phyloP scores from a whole-genome alignment of 2,797 vertebrate genomes.

The Enteromius anoplus region DNA sequence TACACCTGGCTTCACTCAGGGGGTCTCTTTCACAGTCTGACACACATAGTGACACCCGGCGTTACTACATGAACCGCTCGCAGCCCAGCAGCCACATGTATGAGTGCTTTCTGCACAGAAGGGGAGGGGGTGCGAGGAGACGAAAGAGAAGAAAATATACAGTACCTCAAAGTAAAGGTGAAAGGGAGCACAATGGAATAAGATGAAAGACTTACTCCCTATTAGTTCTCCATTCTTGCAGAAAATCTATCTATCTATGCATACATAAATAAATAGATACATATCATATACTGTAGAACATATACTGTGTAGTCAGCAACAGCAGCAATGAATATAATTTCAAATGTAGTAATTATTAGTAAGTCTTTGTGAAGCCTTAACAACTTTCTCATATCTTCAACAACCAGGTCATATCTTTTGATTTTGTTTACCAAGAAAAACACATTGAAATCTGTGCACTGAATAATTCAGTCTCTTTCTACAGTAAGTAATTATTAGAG shows the following conservation, averaged over 20 bases:
- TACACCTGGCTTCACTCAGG: slow-evolving; percentile 41
- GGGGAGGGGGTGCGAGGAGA: background rate
- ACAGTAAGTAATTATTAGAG: background rate
- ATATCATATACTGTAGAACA: background rate
- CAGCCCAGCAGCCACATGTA: slow-evolving; percentile 15
- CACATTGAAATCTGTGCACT: background rate
- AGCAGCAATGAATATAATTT: background rate
- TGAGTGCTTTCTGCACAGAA: background rate
- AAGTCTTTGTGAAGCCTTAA: background rate
- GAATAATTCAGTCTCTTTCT: slow-evolving; percentile 4
- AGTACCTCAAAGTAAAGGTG: slow-evolving; percentile 29
- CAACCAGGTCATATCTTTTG: background rate
- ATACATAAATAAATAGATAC: no score
- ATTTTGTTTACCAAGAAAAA: background rate
- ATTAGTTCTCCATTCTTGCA: background rate
- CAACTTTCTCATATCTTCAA: background rate
- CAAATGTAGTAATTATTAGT: background rate
- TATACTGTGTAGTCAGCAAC: background rate
- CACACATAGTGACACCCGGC: slow-evolving; percentile 36
- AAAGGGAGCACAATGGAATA: slow-evolving; percentile 1
- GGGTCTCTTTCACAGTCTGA: slow-evolving; percentile 48
- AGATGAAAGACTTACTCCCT: slow-evolving; percentile 7
- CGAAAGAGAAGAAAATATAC: background rate
- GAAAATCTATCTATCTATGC: background rate
- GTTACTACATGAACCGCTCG: slow-evolving; percentile 5